Evolutionary conservation across 2,888 invertebrate species (phyloP).

Genomic region (Coelogynopora nodosa): DNA sequence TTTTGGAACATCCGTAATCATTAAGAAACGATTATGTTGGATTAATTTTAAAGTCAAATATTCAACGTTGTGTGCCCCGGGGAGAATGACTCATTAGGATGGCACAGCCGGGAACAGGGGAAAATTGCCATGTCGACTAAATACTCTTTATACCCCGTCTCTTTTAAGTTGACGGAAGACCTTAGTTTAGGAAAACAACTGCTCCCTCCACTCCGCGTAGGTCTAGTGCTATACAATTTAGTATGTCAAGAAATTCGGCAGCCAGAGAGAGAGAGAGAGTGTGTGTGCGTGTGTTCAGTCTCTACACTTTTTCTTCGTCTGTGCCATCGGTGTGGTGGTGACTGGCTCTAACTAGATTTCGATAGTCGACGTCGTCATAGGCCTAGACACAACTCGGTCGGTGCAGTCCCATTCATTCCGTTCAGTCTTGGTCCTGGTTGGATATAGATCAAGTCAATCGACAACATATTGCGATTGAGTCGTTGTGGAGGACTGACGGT

Average conservation of each 20-base stretch:
- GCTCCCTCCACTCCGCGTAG: neutral
- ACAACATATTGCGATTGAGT: no score
- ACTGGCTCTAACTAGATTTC: no score
- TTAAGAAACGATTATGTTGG: neutral
- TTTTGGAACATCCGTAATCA: neutral
- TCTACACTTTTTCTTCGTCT: neutral
- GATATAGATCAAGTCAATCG: no score
- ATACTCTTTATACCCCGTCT: neutral
- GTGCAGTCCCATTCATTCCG: no score
- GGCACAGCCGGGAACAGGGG: neutral
- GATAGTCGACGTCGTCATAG: no score
- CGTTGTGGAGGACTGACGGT: no score
- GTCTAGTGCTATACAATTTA: neutral
- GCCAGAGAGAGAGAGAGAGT: no score
- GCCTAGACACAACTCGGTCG: no score
- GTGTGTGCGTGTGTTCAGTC: conserved; percentile 1
- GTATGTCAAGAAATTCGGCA: neutral
- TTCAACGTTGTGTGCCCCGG: conserved; percentile 58
- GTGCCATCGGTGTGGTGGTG: conserved; percentile 51
- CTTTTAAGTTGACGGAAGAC: neutral
- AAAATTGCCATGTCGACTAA: conserved; percentile 14
- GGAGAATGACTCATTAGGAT: neutral
- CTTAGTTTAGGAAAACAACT: conserved; percentile 13
- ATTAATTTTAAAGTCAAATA: neutral
- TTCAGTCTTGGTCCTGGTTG: no score